Evolutionary conservation across 2,113 vertebrate species (phyloP).

Genomic region (Lepidothrix coronata): DNA sequence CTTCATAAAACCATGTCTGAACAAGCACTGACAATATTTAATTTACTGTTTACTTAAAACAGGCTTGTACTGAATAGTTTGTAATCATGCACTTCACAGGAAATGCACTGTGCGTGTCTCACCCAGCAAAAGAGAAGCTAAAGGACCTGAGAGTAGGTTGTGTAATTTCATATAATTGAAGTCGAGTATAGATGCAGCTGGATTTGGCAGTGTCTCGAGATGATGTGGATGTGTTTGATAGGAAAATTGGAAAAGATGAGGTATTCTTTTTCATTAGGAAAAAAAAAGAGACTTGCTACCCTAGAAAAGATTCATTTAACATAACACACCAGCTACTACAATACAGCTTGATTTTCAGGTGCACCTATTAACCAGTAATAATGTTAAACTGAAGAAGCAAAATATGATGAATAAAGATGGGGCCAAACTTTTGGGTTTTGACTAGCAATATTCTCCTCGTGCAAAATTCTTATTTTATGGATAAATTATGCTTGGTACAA

Average conservation of each 20-base stretch:
- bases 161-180: slow-evolving; percentile 72
- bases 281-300: slow-evolving; percentile 58
- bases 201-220: slow-evolving; percentile 61
- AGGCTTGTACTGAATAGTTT: slow-evolving; percentile 68
- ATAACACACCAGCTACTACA: slow-evolving; percentile 63
- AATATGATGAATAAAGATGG: slow-evolving; percentile 68
- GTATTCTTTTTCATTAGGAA: slow-evolving; percentile 71
- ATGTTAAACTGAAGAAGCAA: slow-evolving; percentile 67
- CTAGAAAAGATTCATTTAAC: slow-evolving; percentile 73
- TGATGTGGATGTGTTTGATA: slow-evolving; percentile 72
- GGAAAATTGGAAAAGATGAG: slow-evolving; percentile 76
- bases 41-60: slow-evolving; percentile 74
- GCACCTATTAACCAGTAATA: slow-evolving; percentile 74
- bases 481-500: slow-evolving; percentile 12
- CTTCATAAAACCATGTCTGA: slow-evolving; percentile 5
- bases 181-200: slow-evolving; percentile 68
- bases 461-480: slow-evolving; percentile 50
- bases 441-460: slow-evolving; percentile 47
- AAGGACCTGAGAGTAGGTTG: slow-evolving; percentile 69
- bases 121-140: slow-evolving; percentile 62
- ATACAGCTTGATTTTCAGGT: slow-evolving; percentile 78
- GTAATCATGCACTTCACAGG: slow-evolving; percentile 65
- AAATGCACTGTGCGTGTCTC: slow-evolving; percentile 50
- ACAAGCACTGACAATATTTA: slow-evolving; percentile 66
- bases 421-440: slow-evolving; percentile 48